Evolutionary conservation across 2,113 vertebrate species (phyloP).

Genomic region (Numida meleagris): DNA sequence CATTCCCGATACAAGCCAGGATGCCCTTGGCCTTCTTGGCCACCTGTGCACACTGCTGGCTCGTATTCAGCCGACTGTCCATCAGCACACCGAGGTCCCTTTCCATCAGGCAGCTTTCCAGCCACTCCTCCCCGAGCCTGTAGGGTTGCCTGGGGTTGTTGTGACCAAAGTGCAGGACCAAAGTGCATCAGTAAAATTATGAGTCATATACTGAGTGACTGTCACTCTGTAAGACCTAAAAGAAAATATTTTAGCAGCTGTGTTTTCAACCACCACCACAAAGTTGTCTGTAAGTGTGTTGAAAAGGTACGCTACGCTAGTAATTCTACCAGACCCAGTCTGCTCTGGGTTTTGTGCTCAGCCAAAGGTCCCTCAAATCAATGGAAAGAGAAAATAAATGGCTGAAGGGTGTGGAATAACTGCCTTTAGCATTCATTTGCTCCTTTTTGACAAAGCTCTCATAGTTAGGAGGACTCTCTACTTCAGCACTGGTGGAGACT

Average conservation of each 20-base stretch:
- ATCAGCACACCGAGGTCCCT: too few relatives aligned
- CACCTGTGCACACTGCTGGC: too few relatives aligned
- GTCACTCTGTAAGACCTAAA: not conserved
- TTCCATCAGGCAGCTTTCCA: too few relatives aligned
- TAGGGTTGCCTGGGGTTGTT: too few relatives aligned
- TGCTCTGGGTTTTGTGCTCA: not conserved
- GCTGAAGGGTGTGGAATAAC: not conserved
- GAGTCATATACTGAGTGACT: not conserved
- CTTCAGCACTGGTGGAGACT: fast-evolving
- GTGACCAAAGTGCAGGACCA: too few relatives aligned
- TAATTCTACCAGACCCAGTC: not conserved
- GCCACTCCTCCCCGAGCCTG: too few relatives aligned
- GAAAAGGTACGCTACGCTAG: not conserved
- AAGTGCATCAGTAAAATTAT: not conserved
- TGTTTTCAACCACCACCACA: not conserved
- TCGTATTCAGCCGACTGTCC: too few relatives aligned
- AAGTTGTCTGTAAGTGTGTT: not conserved
- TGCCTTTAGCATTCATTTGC: not conserved
- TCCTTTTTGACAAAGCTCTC: not conserved
- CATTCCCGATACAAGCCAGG: too few relatives aligned
- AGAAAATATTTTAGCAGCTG: not conserved
- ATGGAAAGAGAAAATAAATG: not conserved
- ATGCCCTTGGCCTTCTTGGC: too few relatives aligned
- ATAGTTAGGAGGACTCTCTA: not conserved
- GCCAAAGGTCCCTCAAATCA: not conserved